Evolutionary conservation across 2,797 vertebrate genomes (phyloP).

Genomic region (Hippopotamyrus pictus): DNA sequence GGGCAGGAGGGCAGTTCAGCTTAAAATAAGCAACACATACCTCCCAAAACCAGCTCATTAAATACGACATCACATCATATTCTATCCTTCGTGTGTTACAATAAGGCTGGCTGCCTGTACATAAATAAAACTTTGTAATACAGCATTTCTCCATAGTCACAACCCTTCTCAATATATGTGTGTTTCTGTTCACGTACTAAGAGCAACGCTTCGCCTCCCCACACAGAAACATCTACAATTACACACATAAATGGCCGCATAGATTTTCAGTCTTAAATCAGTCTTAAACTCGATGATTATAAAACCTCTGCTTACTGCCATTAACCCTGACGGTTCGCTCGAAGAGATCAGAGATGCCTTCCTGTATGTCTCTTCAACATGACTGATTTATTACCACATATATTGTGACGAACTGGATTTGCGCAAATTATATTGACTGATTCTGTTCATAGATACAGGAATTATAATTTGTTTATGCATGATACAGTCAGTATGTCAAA

Average conservation of each 20-base stretch:
- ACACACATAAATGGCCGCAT: background rate
- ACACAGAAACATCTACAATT: background rate
- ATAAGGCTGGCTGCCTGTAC: background rate
- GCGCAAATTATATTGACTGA: background rate
- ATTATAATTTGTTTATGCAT: background rate
- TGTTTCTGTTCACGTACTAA: background rate
- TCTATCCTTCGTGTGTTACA: background rate
- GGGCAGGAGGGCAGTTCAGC: no score
- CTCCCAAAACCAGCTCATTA: background rate
- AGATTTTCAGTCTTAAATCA: background rate
- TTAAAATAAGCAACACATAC: background rate
- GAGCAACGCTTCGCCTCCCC: background rate
- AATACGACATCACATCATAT: background rate
- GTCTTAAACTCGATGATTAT: background rate
- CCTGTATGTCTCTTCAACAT: background rate
- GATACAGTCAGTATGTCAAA: background rate
- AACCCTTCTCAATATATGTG: background rate
- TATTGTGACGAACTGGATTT: background rate
- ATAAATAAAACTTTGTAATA: background rate
- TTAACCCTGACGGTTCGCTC: background rate
- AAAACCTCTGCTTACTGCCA: background rate
- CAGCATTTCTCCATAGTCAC: background rate
- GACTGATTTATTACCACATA: background rate
- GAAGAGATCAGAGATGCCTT: background rate
- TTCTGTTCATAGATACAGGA: background rate